phyloP scores from a whole-genome alignment of 2,888 invertebrate species.

The Leptogaster cylindrica region DNA sequence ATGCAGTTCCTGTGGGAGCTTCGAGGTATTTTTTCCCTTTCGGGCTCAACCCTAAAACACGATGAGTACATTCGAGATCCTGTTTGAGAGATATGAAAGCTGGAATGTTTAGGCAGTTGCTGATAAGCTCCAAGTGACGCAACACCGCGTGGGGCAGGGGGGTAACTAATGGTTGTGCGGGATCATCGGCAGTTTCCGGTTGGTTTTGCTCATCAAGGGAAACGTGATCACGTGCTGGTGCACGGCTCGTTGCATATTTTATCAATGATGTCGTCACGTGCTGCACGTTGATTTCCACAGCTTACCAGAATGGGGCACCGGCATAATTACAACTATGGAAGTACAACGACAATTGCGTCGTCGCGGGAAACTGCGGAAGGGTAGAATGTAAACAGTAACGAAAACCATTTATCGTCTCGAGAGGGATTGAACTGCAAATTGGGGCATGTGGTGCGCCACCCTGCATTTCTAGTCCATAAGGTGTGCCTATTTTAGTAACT shows the following conservation, averaged over 20 bases:
- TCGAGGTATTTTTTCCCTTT: neutral
- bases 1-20: neutral
- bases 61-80: neutral
- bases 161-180: constrained; percentile 1
- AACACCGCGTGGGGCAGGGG: neutral
- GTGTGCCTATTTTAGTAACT: neutral
- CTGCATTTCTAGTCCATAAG: neutral
- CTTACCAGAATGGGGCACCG: neutral
- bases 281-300: constrained; percentile 32
- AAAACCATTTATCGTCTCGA: too few species aligned
- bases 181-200: too few species aligned
- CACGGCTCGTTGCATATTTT: constrained; percentile 15
- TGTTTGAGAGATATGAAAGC: neutral
- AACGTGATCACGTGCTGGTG: constrained; percentile 32
- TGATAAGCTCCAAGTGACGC: constrained; percentile 3
- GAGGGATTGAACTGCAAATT: neutral
- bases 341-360: too few species aligned
- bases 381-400: too few species aligned
- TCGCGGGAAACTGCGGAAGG: too few species aligned
- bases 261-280: constrained; percentile 37
- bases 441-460: neutral
- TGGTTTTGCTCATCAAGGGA: constrained; percentile 18
- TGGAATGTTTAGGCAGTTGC: constrained; percentile 6
- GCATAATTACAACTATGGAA: constrained; percentile 23
- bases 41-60: neutral